phyloP scores from a whole-genome alignment of 1,140 invertebrate genomes.

The Nasonia giraulti region DNA sequence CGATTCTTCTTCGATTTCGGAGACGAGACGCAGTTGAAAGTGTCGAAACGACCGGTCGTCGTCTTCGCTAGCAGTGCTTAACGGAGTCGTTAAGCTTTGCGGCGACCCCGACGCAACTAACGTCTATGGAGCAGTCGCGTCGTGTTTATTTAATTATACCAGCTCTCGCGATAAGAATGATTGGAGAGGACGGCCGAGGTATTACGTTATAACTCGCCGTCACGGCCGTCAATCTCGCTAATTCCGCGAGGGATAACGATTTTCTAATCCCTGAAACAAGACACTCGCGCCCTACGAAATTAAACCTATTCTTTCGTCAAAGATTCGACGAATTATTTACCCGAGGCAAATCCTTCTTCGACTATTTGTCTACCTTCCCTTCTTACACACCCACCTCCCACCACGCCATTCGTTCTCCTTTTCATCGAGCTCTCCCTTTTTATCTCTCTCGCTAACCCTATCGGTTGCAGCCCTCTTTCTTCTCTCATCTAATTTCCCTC shows the following conservation, averaged over 20 bases:
- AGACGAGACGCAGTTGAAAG: too few relatives aligned
- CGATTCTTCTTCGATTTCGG: too few relatives aligned
- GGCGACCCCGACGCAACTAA: conserved; percentile 52
- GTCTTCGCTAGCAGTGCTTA: neutral
- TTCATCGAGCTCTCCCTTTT: neutral
- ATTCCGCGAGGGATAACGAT: too few relatives aligned
- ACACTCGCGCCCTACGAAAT: neutral
- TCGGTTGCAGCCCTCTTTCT: conserved; percentile 39
- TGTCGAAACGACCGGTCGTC: too few relatives aligned
- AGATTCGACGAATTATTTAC: conserved; percentile 25
- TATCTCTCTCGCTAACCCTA: conserved; percentile 42
- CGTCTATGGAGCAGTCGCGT: conserved; percentile 37
- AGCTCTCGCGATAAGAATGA: conserved; percentile 51
- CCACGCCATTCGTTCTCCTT: conserved; percentile 7
- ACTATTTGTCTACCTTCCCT: conserved; percentile 16
- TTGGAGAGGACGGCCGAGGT: conserved; percentile 36
- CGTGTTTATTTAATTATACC: conserved; percentile 59
- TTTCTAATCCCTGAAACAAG: neutral
- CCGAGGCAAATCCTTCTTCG: neutral
- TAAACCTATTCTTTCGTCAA: neutral
- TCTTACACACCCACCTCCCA: neutral
- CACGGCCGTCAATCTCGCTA: too few relatives aligned
- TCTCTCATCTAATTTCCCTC: conserved; percentile 61
- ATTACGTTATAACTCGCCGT: too few relatives aligned
- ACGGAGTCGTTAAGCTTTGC: neutral